Percentiles rank a stretch among this genome's conserved stretches.
phyloP scores from a whole-genome alignment of 2,113 vertebrate genomes.

The Elaphurus davidianus region DNA sequence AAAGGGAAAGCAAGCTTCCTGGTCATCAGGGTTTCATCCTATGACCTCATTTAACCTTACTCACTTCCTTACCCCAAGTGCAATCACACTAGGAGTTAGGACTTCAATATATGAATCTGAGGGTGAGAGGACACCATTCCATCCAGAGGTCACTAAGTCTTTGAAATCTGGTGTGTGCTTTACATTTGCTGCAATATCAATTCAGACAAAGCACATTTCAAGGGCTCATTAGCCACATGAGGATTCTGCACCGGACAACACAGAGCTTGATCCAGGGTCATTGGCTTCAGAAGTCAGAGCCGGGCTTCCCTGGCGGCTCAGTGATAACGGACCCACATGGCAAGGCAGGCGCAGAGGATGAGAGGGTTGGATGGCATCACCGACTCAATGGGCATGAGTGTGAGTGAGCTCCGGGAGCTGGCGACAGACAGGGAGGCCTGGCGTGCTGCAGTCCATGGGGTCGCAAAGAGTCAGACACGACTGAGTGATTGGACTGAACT shows the following conservation, averaged over 20 bases:
- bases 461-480: background rate
- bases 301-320: fast-evolving
- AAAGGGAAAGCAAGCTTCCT: background rate
- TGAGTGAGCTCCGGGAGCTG: background rate
- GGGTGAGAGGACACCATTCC: background rate
- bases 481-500: background rate
- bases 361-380: background rate
- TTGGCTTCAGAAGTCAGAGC: background rate
- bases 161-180: background rate
- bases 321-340: background rate
- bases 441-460: background rate
- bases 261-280: background rate
- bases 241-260: background rate
- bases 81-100: background rate
- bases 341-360: background rate
- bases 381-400: background rate
- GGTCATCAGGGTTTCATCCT: background rate
- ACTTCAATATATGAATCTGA: background rate
- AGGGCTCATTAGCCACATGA: background rate
- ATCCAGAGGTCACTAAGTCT: background rate
- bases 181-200: background rate
- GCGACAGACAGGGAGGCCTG: background rate
- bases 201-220: background rate
- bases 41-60: background rate
- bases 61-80: background rate